Evolutionary conservation across 2,113 vertebrate species (phyloP), one percentile per base, ranked within the genome.

Genomic region (Turnix velox): DNA sequence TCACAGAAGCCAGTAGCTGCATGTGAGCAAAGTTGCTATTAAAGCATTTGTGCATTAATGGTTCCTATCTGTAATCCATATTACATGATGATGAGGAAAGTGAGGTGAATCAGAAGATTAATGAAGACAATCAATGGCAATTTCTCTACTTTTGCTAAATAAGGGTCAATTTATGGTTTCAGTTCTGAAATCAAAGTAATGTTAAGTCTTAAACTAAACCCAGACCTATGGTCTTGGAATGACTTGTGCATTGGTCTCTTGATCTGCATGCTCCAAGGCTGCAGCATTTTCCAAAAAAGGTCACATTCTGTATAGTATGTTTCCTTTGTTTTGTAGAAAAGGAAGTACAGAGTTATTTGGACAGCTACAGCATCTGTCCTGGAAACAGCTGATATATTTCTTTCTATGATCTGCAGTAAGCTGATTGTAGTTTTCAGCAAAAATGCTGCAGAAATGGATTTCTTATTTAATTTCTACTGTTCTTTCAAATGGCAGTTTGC

Each of bases 401-500:
- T 80, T 30, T 93, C 89, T 83, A 49, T 80, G 91, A 87, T 92
- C 87, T 91, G 77, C 72, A 92, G 84, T n/a, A 73, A 95, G 54
- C 40, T 84, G 55, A 96, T 96, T 91, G 88, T 95, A 76, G 93
- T 69, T 93, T 96, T 97, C 88, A 95, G 86, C 89, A 76, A 95
- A 96, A 97, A 92, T 92, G 88, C 92, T 93, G 90, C 94, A 95
- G 92, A 97, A 97, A 97, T 97, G 61, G 93, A 96, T 97, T 98
- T 97, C 97, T 98, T 97, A 96, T 98, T 98, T 99, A 98, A 98
- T 99, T 98, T 98, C 97, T 97, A 96, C 97, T 97, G 95, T 98
- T 98, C 97, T 98, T 98, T 98, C 96, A 95, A 98, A 98, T 35
- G 37, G 96, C 90, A 92, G 97, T 98, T 98, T 98, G 97, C 97